Base-by-base conservation (phyloP, 2,797 vertebrate species). In the Diglossa cyanea region DNA sequence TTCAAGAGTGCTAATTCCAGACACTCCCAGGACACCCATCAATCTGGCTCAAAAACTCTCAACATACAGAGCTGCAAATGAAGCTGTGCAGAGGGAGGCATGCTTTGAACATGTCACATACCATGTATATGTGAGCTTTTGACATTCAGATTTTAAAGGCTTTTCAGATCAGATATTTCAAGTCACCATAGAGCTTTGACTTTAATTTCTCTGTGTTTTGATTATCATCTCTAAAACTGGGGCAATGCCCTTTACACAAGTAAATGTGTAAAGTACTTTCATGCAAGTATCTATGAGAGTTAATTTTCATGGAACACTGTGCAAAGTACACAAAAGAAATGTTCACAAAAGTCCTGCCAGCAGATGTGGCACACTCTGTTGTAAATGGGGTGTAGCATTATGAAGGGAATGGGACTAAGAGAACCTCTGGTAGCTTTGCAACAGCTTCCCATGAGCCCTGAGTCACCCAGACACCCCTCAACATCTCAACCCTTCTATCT, bases 181-280 rank as follows among this genome's bases (percentile, higher is more conserved):
- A 47, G 37, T 47, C 66, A 66, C n/a, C 23, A 33, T 70, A 93
- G 40, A 74, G 6, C 16, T 73, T 82, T 47, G 24, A 55, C 79
- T 88, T 91, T 8, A 48, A 70, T 79, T 81, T 81, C 17, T 54
- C 47, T 45, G 30, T 77, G 54, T 76, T 93, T 76, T 60, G 40
- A 60, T 45, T 51, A 72, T 25, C 33, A 66, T 11, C 28, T 81
- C 67, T 54, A 47, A 73, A 72, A 6, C 23, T 10, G 55, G 17
- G 17, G 18, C 7, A 76, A 31, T 42, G 30, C 3, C 33, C n/a
- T 93, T 77, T 74, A 53, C 21, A 57, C 18, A 55, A n/a, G 28
- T 15, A 23, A 54, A n/a, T 54, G 53, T n/a, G 53, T 23, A 54
- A n/a, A n/a, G 14, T 55, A 33, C 21, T 55, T 55, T 62, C 28